Base-by-base conservation (phyloP, 2,888 invertebrate species). In the Mayetiola destructor region DNA sequence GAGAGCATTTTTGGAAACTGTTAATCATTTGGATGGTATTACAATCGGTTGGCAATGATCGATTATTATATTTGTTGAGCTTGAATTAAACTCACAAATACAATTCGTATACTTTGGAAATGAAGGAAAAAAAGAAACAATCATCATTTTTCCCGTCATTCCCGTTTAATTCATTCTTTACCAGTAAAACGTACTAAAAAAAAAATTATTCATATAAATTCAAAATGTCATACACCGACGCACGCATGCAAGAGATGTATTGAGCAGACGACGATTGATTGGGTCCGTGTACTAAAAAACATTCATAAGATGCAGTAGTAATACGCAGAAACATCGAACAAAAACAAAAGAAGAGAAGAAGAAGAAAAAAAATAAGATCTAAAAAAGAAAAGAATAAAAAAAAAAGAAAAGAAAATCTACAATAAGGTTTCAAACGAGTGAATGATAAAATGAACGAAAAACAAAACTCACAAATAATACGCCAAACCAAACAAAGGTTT, bases 341-440 rank as follows among this genome's bases (percentile, higher is more conserved):
- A 48, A 48, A 48, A 48, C 48, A 48, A 48, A 23, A 27, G 23
- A 40, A 40, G 23, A 40, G 12, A 32, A 32, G 10, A 32, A 32
- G 10, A 32, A 32, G n/a, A 32, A 32, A 36, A 12, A 36, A 36
- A 12, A 36, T n/a, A 12, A 36, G 3, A 21, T 21, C 21, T n/a
- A 39, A 39, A 40, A 40, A 20, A 21, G 18, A 39, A 16, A 20
- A 39, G 10, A 39, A 10, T 21, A 40, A 10, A 10, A 32, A 32
- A 10, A 32, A 32, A 32, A 32, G 10, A 32, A 32, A 32, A 32
- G 10, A 6, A 32, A 39, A 18, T 20, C 16, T 48, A 48, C 48
- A 48, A 48, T 48, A 48, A 48, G 48, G 48, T 48, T n/a, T 48
- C 48, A 27, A 48, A 48, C n/a, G 23, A 16, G 48, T 42, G 42